Evolutionary conservation across 2,113 vertebrate species (phyloP).

Genomic region (Peromyscus polionotus): DNA sequence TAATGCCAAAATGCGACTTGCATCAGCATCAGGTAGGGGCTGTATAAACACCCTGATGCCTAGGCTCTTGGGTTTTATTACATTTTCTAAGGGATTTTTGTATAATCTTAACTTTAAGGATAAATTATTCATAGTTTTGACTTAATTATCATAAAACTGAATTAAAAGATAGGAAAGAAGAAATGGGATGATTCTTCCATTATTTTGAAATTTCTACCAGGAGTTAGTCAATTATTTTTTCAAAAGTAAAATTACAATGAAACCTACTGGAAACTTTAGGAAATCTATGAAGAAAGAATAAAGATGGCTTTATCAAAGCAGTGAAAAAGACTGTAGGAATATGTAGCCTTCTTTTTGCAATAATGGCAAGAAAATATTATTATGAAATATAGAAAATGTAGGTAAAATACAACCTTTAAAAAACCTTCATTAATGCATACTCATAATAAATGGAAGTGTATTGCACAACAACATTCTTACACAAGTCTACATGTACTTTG

Average conservation of each 20-base stretch:
- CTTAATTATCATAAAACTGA: slow-evolving; percentile 1
- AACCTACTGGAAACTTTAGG: background rate
- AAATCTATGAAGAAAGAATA: slow-evolving; percentile 13
- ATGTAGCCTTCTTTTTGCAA: background rate
- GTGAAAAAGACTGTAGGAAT: background rate
- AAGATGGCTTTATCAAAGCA: background rate
- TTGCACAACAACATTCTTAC: background rate
- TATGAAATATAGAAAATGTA: background rate
- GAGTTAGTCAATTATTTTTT: slow-evolving; percentile 10
- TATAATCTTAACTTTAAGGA: background rate
- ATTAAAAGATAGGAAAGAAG: background rate
- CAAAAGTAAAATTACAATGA: background rate
- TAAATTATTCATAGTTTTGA: background rate
- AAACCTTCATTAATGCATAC: too few relatives aligned
- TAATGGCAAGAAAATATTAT: background rate
- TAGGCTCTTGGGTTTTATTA: background rate
- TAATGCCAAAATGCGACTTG: background rate
- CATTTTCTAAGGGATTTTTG: background rate
- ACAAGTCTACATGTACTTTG: background rate
- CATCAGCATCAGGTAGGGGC: background rate
- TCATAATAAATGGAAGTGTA: background rate
- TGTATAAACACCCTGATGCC: background rate
- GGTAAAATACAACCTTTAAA: background rate
- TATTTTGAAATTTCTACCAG: slow-evolving; percentile 46
- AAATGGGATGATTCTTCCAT: slow-evolving; percentile 1